Base-by-base conservation (phyloP, 92 coral and sea anemone species). In the Epizoanthus illoricatus region DNA sequence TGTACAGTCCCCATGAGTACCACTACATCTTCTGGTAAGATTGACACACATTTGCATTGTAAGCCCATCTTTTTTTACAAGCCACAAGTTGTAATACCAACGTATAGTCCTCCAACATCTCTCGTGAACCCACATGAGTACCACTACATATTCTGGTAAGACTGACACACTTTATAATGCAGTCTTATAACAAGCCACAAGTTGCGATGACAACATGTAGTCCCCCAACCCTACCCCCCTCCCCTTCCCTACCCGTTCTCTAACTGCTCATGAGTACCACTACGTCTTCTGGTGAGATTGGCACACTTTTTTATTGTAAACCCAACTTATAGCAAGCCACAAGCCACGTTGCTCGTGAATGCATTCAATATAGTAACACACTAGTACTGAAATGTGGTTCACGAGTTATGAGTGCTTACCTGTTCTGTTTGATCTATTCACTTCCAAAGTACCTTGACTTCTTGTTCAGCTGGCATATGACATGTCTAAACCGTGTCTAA, bases 401-500 rank as follows among this genome's bases (percentile, higher is more conserved):
- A 28, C 0, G 33, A 64, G 69, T 19, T 6, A 64, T 19, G 1
- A 19, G 36, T 64, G 69, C 7, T 43, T 17, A 20, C 23, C 15
- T 17, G 3, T 62, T 5, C 33, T 33, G 42, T 57, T 24, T 11
- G 41, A 33, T n/a, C 11, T 39, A 5, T 12, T 60, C 3, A 4
- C 19, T 76, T 6, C n/a, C 47, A 65, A 95, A 97, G 98, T 93
- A 96, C 84, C 88, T 96, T 17, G 99, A 96, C 73, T 96, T 91
- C 79, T 80, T 96, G 68, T 96, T 96, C 81, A 95, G 97, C 42
- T 93, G 99, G 99, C 98, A 96, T 81, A 92, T 94, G 92, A 93
- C 98, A 5, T 96, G 99, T 62, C 85, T 96, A 36, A 93, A 92
- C 47, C 89, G 99, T 55, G 99, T 28, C 85, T 96, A 36, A 93